Evolutionary conservation across 1,140 invertebrate genomes (phyloP).

Genomic region (Helicoverpa zea): DNA sequence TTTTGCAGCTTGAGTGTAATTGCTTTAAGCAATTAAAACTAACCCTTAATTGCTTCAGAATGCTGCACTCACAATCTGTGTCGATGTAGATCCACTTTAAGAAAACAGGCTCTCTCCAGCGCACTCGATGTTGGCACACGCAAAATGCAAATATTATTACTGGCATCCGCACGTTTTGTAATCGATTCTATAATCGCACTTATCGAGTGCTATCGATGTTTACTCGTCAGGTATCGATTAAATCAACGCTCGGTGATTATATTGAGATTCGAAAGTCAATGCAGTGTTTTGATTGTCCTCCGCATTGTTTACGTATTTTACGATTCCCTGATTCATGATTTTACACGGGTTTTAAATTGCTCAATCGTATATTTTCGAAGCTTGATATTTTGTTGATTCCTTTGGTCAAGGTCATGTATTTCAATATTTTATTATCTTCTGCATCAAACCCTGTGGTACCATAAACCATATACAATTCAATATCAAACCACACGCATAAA

Average conservation of each 20-base stretch:
- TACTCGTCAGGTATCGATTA: slow-evolving; percentile 10
- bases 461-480: slow-evolving; percentile 9
- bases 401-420: not conserved
- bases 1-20: slow-evolving; percentile 11
- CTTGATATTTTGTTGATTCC: not conserved
- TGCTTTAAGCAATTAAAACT: slow-evolving; percentile 34
- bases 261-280: slow-evolving; percentile 16
- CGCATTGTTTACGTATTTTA: not conserved
- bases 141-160: slow-evolving; percentile 43
- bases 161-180: slow-evolving; percentile 37
- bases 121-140: slow-evolving; percentile 22
- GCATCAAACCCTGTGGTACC: not conserved
- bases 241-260: slow-evolving; percentile 5
- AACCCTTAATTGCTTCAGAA: slow-evolving; percentile 15
- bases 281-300: not conserved
- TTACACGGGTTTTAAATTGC: not conserved
- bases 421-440: not conserved
- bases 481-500: slow-evolving; percentile 26
- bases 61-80: not conserved
- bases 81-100: not conserved
- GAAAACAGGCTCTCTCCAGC: slow-evolving; percentile 16
- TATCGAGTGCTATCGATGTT: slow-evolving; percentile 43
- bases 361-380: not conserved
- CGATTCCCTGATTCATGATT: not conserved
- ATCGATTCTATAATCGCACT: slow-evolving; percentile 42